These are phyloP conservation scores for Leucophora obtusa DNA, from an alignment of 2,888 invertebrate genomes.

Conservation along the genomic window DNA sequence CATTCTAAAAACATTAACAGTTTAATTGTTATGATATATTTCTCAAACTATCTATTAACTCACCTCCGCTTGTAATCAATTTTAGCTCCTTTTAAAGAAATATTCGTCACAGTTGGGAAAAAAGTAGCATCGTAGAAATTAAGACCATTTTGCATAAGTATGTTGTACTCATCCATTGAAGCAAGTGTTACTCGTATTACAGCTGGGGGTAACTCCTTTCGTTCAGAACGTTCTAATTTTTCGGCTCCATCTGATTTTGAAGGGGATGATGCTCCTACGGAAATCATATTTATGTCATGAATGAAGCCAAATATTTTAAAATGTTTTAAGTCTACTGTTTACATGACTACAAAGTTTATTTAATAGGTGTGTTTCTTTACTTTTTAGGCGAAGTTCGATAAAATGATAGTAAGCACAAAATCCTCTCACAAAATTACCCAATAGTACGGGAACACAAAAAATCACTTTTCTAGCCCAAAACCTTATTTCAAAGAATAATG, in stretches of 20 bases:
- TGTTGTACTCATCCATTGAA: constrained; percentile 87
- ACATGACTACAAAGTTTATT: too few species aligned
- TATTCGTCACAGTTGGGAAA: constrained; percentile 89
- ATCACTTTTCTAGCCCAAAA: too few species aligned
- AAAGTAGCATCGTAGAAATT: constrained; percentile 93
- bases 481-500: too few species aligned
- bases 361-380: too few species aligned
- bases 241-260: constrained; percentile 69
- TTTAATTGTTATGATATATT: background rate
- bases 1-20: constrained; percentile 79
- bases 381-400: too few species aligned
- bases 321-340: too few species aligned
- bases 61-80: constrained; percentile 80
- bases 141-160: constrained; percentile 88
- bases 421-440: too few species aligned
- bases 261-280: background rate
- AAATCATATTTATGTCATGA: background rate
- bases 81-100: constrained; percentile 83
- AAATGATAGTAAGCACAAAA: too few species aligned
- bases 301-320: too few species aligned
- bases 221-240: constrained; percentile 77
- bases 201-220: constrained; percentile 82
- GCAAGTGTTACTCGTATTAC: constrained; percentile 87
- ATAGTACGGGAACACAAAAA: too few species aligned
- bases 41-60: constrained; percentile 6